Evolutionary conservation across 2,888 invertebrate genomes (phyloP).

Genomic region (Teleogryllus oceanicus): DNA sequence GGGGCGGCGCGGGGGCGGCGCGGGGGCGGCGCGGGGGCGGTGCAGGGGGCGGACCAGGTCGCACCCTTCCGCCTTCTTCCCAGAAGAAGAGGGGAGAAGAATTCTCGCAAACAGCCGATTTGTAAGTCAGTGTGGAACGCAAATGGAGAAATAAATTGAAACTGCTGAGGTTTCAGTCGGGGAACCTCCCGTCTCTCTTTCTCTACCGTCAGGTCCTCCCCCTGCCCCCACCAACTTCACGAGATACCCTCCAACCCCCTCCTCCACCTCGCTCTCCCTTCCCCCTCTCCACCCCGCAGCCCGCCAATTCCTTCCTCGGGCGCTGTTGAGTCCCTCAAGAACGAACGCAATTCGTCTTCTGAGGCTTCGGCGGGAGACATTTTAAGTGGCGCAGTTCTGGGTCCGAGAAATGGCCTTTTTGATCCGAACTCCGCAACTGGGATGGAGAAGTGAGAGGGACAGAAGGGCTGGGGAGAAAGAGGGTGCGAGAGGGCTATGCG

Average conservation of each 20-base stretch:
- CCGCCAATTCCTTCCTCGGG: background rate
- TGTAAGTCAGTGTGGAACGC: conserved; percentile 18
- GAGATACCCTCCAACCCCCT: background rate
- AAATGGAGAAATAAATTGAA: conserved; percentile 18
- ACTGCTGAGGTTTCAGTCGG: conserved; percentile 10
- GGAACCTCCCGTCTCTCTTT: background rate
- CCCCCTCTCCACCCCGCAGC: background rate
- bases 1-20: no score
- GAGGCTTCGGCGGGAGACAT: background rate
- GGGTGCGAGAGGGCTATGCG: background rate
- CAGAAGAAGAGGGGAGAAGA: background rate
- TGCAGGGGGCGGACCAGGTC: no score
- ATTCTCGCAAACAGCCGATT: conserved; percentile 9
- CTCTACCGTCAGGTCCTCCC: background rate
- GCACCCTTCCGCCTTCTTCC: no score
- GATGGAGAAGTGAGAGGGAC: background rate
- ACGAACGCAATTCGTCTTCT: background rate
- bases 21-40: no score
- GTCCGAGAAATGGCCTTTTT: conserved; percentile 18
- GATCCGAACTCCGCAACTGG: background rate
- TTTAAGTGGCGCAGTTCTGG: conserved; percentile 2
- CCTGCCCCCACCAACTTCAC: background rate
- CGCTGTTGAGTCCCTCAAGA: background rate
- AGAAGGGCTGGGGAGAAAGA: background rate
- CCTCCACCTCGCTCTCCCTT: background rate